Evolutionary conservation across 2,888 invertebrate genomes (phyloP).

Genomic region (Ecliptopera silaceata): DNA sequence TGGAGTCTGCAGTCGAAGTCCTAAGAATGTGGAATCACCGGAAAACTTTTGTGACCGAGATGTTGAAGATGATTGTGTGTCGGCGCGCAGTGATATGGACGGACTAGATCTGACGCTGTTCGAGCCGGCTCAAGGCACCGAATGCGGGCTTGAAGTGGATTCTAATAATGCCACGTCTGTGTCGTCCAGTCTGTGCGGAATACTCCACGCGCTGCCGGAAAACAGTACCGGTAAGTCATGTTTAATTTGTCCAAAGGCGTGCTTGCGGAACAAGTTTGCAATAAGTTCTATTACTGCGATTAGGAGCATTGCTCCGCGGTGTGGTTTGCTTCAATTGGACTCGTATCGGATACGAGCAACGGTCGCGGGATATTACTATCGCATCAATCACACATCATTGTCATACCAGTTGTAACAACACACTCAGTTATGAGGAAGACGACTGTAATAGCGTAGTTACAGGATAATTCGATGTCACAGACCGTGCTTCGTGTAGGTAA

Average conservation of each 20-base stretch:
- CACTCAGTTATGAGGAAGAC: constrained; percentile 44
- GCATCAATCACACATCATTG: constrained; percentile 76
- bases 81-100: constrained; percentile 84
- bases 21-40: constrained; percentile 76
- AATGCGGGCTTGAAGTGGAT: constrained; percentile 46
- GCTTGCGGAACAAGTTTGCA: constrained; percentile 54
- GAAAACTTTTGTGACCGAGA: constrained; percentile 70
- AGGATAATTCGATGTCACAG: constrained; percentile 5
- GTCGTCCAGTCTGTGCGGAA: constrained; percentile 65
- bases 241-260: constrained; percentile 52
- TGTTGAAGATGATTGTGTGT: constrained; percentile 70
- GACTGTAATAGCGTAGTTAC: constrained; percentile 41
- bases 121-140: constrained; percentile 80
- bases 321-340: constrained; percentile 52
- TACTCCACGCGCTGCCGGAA: constrained; percentile 67
- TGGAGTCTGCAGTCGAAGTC: constrained; percentile 77
- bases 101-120: constrained; percentile 86
- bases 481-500: background rate
- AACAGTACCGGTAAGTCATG: constrained; percentile 64
- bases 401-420: constrained; percentile 64
- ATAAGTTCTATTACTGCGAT: constrained; percentile 67
- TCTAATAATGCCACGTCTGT: constrained; percentile 49
- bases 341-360: constrained; percentile 79
- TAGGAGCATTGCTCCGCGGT: constrained; percentile 55
- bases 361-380: constrained; percentile 74